These are phyloP conservation scores for Ophion obscuratus DNA, from an alignment of 2,888 invertebrate species.

Conservation along the genomic window DNA sequence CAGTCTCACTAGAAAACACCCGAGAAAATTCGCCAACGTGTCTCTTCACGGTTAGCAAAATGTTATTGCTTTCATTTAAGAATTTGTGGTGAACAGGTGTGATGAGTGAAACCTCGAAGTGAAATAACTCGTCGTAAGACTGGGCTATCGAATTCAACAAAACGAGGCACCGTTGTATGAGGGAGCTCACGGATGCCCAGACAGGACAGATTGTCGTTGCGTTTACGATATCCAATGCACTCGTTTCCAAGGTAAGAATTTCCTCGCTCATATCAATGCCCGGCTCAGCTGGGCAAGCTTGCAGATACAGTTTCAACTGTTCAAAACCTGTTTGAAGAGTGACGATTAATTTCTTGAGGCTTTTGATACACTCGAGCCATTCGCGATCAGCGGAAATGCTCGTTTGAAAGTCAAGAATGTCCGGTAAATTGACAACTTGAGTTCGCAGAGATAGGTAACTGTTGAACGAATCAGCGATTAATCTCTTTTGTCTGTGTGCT, in stretches of 20 bases:
- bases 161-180: slow-evolving; percentile 71
- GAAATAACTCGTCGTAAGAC: slow-evolving; percentile 64
- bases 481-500: slow-evolving; percentile 88
- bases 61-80: slow-evolving; percentile 70
- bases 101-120: slow-evolving; percentile 63
- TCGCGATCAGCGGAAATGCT: slow-evolving; percentile 80
- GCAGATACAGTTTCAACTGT: slow-evolving; percentile 89
- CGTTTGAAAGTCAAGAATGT: slow-evolving; percentile 80
- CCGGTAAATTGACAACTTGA: slow-evolving; percentile 74
- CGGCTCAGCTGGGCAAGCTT: slow-evolving; percentile 86
- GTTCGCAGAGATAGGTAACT: slow-evolving; percentile 72
- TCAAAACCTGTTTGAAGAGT: slow-evolving; percentile 86
- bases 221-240: slow-evolving; percentile 71
- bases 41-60: slow-evolving; percentile 65
- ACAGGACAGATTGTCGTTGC: slow-evolving; percentile 74
- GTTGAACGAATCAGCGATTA: slow-evolving; percentile 86
- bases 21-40: slow-evolving; percentile 65
- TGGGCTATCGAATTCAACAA: slow-evolving; percentile 67
- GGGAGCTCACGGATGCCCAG: slow-evolving; percentile 73
- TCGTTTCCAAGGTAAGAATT: slow-evolving; percentile 71
- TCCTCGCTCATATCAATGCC: slow-evolving; percentile 70
- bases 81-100: slow-evolving; percentile 74
- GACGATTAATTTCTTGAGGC: slow-evolving; percentile 85
- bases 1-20: slow-evolving; percentile 67
- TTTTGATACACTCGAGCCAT: slow-evolving; percentile 82